These are phyloP conservation scores for Ptilodon capucinus DNA, from an alignment of 2,888 invertebrate species.

Conservation along the genomic window DNA sequence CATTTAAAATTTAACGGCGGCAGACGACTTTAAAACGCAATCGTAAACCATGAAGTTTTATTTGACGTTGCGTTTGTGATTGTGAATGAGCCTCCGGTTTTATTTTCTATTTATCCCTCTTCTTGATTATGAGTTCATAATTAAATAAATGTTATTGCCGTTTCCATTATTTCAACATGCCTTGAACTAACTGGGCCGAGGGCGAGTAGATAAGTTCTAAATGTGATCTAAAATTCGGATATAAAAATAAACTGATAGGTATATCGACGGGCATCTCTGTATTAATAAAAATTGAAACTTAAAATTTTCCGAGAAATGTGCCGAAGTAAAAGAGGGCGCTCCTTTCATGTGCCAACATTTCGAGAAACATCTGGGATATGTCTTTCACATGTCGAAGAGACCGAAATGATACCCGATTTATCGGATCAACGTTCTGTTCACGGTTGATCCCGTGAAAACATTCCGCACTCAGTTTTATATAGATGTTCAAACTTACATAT, in stretches of 20 bases:
- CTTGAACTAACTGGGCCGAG: no score
- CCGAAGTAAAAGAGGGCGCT: slow-evolving; percentile 37
- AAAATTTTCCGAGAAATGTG: slow-evolving; percentile 44
- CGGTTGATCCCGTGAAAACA: slow-evolving; percentile 39
- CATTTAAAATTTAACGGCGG: slow-evolving; percentile 10
- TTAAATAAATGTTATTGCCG: neutral
- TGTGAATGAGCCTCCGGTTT: neutral
- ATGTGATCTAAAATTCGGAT: neutral
- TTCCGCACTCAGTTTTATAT: slow-evolving; percentile 14
- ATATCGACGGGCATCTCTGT: slow-evolving; percentile 19
- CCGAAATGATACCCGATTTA: slow-evolving; percentile 56
- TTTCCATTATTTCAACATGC: no score
- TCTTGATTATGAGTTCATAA: neutral
- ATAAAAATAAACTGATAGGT: neutral
- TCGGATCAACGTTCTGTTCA: slow-evolving; percentile 56
- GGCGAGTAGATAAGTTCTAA: no score
- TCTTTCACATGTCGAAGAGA: slow-evolving; percentile 60
- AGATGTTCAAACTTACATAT: neutral
- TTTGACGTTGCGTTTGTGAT: neutral
- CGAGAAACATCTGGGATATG: slow-evolving; percentile 59
- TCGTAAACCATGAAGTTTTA: neutral
- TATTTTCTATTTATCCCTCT: neutral
- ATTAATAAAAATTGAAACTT: slow-evolving; percentile 35
- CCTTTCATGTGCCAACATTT: slow-evolving; percentile 63
- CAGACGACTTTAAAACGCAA: slow-evolving; percentile 5